phyloP scores from a whole-genome alignment of 2,113 vertebrate species.

The Ovis canadensis region DNA sequence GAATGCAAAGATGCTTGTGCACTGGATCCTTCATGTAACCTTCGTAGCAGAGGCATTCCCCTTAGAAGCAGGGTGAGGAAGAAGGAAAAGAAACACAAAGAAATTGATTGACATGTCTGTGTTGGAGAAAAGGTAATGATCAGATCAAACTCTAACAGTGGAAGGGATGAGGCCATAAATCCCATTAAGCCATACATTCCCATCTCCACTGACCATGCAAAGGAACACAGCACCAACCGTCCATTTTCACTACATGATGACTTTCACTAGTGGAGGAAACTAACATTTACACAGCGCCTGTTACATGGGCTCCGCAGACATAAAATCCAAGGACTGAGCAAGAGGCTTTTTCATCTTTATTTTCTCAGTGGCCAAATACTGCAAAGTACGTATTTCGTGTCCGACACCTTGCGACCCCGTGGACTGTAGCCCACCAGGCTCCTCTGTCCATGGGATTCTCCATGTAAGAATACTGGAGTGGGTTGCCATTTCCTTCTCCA shows the following conservation, averaged over 20 bases:
- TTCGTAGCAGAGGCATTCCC: constrained; percentile 95
- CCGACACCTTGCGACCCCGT: no score
- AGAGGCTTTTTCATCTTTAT: neutral
- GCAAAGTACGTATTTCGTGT: neutral
- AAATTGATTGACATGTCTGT: neutral
- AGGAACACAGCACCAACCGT: neutral
- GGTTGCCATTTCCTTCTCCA: no score
- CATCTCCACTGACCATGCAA: neutral
- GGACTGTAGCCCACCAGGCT: no score
- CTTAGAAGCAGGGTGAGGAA: constrained; percentile 74
- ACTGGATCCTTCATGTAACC: constrained; percentile 98
- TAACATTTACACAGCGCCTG: neutral
- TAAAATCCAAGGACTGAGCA: neutral
- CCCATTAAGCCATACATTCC: neutral
- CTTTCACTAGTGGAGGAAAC: neutral
- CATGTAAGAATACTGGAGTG: no score
- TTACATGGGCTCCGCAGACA: neutral
- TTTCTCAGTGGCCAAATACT: neutral
- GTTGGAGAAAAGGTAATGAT: neutral
- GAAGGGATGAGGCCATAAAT: neutral
- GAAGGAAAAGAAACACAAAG: neutral
- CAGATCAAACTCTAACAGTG: neutral
- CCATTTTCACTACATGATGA: neutral
- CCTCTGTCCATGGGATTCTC: no score
- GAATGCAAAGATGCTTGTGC: constrained; percentile 98